These are phyloP conservation scores for Agonopterix alstromeriana DNA, from an alignment of 2,888 invertebrate genomes.

Conservation along the genomic window DNA sequence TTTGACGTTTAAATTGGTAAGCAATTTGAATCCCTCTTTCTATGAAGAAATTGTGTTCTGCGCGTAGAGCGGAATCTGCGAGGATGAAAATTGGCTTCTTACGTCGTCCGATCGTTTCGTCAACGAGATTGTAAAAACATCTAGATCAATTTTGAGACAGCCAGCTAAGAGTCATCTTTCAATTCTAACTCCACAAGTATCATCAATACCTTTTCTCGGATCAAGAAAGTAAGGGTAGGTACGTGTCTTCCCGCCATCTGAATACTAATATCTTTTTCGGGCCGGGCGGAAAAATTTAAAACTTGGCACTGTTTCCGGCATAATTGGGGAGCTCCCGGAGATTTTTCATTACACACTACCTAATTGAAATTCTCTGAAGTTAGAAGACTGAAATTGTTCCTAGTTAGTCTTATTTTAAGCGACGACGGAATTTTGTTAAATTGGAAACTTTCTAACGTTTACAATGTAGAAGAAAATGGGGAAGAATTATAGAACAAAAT, in stretches of 20 bases:
- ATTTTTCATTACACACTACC: constrained; percentile 35
- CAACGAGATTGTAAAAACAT: too few species aligned
- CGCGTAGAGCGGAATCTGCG: too few species aligned
- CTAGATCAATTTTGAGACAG: too few species aligned
- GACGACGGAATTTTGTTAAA: not conserved
- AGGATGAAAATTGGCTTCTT: too few species aligned
- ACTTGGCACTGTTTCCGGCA: constrained; percentile 23
- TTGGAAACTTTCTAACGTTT: too few species aligned
- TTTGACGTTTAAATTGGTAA: too few species aligned
- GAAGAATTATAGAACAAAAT: too few species aligned
- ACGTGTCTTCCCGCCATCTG: constrained; percentile 10
- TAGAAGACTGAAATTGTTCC: constrained; percentile 23
- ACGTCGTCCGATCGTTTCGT: too few species aligned
- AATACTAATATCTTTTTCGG: constrained; percentile 36
- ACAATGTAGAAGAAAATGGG: too few species aligned
- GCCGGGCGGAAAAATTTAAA: constrained; percentile 27
- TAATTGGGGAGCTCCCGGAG: constrained; percentile 18
- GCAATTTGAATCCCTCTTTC: too few species aligned
- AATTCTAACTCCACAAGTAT: not conserved
- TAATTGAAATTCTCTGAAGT: constrained; percentile 28
- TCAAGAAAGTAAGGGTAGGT: constrained; percentile 20
- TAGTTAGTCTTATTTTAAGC: constrained; percentile 1
- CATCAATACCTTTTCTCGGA: not conserved
- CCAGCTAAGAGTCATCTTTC: constrained; percentile 1
- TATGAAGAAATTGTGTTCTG: too few species aligned